Conservation (phyloP, 2,888 invertebrate species). For the Apamea sordens region DNA sequence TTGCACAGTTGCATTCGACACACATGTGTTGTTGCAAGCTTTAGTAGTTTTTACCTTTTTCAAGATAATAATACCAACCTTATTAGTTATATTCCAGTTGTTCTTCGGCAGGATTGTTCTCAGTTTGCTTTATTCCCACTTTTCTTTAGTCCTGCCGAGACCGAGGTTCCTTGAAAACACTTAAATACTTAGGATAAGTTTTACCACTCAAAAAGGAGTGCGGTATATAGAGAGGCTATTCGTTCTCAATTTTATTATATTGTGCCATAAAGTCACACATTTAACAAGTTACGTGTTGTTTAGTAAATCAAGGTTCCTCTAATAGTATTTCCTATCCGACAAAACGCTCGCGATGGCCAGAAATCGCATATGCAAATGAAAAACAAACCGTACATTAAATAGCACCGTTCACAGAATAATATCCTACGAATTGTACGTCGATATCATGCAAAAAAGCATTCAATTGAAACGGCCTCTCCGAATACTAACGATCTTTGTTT, state of each 20-base stretch:
- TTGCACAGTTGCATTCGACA: slow-evolving; percentile 69
- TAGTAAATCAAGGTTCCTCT: slow-evolving; percentile 11
- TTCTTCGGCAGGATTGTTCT: slow-evolving; percentile 9
- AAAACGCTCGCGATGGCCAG: slow-evolving; percentile 9
- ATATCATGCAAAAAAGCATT: slow-evolving; percentile 60
- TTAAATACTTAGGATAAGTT: slow-evolving; percentile 15
- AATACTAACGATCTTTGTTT: slow-evolving; percentile 54
- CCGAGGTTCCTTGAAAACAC: slow-evolving; percentile 14
- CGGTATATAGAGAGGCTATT: neutral
- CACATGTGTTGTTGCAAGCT: slow-evolving; percentile 56
- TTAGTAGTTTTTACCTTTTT: slow-evolving; percentile 35
- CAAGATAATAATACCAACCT: slow-evolving; percentile 2
- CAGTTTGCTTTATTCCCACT: slow-evolving; percentile 13
- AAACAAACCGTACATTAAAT: slow-evolving; percentile 50
- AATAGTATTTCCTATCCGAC: slow-evolving; percentile 20
- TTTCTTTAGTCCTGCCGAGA: neutral
- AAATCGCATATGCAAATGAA: slow-evolving; percentile 48
- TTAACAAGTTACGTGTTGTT: neutral
- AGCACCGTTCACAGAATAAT: slow-evolving; percentile 49
- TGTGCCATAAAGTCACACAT: neutral
- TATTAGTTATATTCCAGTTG: slow-evolving; percentile 12
- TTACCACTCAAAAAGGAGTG: neutral
- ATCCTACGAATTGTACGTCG: slow-evolving; percentile 39
- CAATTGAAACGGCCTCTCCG: slow-evolving; percentile 47
- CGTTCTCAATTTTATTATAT: neutral